Base-by-base conservation (phyloP, 2,888 invertebrate genomes). In the Drosophila helvetica region DNA sequence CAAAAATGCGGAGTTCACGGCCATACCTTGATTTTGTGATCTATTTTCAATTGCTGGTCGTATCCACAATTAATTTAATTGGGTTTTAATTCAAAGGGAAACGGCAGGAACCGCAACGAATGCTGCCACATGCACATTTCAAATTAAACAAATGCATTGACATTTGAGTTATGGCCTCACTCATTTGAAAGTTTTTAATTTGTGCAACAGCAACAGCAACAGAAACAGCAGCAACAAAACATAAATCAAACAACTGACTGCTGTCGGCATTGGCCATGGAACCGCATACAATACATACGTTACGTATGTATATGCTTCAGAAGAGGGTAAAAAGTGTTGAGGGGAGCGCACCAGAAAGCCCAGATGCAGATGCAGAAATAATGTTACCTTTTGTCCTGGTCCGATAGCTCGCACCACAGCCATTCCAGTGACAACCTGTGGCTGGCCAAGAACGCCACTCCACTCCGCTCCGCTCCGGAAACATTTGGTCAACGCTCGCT, bases 181-280 rank as follows among this genome's bases (percentile, higher is more conserved):
- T 78, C 82, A 83, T 79, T 80, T 77, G 75, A 77, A 72, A 75
- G 76, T 85, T 85, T 85, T 85, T 80, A 87, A 85, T 87, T 82
- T 85, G 74, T 69, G 27, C 17, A 46, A 12, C 46, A 38, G 25
- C 46, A 47, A 15, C 33, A 48, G 22, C 22, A 22, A 22, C 6
- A 25, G 25, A 6, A 6, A 27, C 62, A 65, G 27, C 53, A 38
- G 22, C 18, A 55, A 50, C 61, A 43, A 57, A 47, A 56, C 77
- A 86, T 85, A 87, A 85, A 85, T 85, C 84, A 85, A 82, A 74
- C 85, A 85, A 80, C 80, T 85, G 84, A 84, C 84, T 86, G 86
- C 76, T 75, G 82, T 79, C 75, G 83, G 78, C 84, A 75, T 75
- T 50, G 78, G 62, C 45, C 74, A 33, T 22, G 78, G 69, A 10